Percentiles rank a stretch among this genome's conserved stretches.
These are phyloP conservation scores for Brassicogethes aeneus DNA, from an alignment of 2,888 invertebrate genomes.

Conservation along the genomic window DNA sequence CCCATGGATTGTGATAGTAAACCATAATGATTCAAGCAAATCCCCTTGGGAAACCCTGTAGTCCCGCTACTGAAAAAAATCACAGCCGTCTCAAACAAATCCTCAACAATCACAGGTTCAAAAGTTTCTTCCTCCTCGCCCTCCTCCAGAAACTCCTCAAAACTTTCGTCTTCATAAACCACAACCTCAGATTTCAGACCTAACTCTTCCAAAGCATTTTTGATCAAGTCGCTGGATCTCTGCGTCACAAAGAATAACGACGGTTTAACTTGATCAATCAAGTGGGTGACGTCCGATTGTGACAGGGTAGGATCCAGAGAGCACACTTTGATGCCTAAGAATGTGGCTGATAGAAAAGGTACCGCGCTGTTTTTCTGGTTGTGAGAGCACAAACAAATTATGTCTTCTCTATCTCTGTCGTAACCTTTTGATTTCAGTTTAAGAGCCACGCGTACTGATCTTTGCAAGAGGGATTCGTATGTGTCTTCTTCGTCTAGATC, in stretches of 20 bases:
- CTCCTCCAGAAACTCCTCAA: constrained; percentile 21
- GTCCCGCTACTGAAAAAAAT: constrained; percentile 34
- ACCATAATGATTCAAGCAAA: constrained; percentile 25
- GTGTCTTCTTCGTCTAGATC: constrained; percentile 40
- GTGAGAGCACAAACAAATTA: constrained; percentile 42
- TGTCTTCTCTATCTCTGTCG: constrained; percentile 35
- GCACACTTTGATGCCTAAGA: constrained; percentile 35
- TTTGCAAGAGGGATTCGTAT: constrained; percentile 34
- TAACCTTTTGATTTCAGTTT: constrained; percentile 37
- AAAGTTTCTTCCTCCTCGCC: constrained; percentile 24
- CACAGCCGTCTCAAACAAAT: constrained; percentile 20
- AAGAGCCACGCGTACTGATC: constrained; percentile 41
- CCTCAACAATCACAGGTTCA: constrained; percentile 16
- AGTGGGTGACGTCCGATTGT: constrained; percentile 22
- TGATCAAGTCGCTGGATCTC: constrained; percentile 22
- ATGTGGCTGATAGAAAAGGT: constrained; percentile 43
- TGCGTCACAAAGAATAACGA: constrained; percentile 27
- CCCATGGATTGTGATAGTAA: constrained; percentile 15
- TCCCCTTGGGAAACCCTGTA: constrained; percentile 35
- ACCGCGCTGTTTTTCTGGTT: constrained; percentile 40
- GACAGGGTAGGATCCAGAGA: constrained; percentile 28
- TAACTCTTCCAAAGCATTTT: constrained; percentile 20
- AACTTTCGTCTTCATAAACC: constrained; percentile 21
- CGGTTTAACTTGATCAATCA: constrained; percentile 26
- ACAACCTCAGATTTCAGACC: constrained; percentile 24